Percentiles rank a stretch among this genome's conserved stretches.
These are phyloP conservation scores for Schizaphis graminum DNA, from an alignment of 2,888 invertebrate genomes.

Conservation along the genomic window DNA sequence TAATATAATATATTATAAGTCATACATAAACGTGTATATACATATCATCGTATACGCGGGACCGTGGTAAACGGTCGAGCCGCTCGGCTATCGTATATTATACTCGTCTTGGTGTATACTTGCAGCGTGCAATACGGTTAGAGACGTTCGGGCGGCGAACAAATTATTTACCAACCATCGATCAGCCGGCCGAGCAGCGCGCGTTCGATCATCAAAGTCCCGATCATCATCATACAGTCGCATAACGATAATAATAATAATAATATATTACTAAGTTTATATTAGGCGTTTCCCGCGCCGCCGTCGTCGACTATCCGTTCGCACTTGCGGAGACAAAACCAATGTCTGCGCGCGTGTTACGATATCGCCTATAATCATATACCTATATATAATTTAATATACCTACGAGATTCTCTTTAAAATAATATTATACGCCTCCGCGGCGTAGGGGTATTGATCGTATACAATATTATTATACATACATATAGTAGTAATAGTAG, in stretches of 20 bases:
- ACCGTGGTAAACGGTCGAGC: too few relatives aligned
- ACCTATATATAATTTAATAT: too few relatives aligned
- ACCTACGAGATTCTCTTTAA: too few relatives aligned
- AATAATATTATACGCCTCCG: too few relatives aligned
- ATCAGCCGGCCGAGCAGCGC: conserved; percentile 30
- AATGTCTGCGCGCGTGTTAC: not conserved
- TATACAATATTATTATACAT: too few relatives aligned
- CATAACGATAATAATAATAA: not conserved
- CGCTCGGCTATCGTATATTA: not conserved
- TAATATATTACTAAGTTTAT: not conserved
- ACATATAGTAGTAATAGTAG: too few relatives aligned
- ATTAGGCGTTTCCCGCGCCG: not conserved
- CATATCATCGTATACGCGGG: too few relatives aligned
- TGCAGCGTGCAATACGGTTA: not conserved
- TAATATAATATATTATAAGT: too few relatives aligned
- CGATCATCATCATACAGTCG: not conserved
- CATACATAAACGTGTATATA: too few relatives aligned
- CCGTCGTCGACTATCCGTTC: conserved; percentile 26
- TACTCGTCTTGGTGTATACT: not conserved
- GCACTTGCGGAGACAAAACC: conserved; percentile 33
- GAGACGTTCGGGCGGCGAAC: not conserved
- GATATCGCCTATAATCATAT: too few relatives aligned
- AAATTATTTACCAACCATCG: conserved; percentile 49
- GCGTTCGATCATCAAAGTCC: conserved; percentile 2
- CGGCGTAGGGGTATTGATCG: too few relatives aligned